Conservation (phyloP, 2,888 invertebrate genomes). For the Halocaridina rubra region DNA sequence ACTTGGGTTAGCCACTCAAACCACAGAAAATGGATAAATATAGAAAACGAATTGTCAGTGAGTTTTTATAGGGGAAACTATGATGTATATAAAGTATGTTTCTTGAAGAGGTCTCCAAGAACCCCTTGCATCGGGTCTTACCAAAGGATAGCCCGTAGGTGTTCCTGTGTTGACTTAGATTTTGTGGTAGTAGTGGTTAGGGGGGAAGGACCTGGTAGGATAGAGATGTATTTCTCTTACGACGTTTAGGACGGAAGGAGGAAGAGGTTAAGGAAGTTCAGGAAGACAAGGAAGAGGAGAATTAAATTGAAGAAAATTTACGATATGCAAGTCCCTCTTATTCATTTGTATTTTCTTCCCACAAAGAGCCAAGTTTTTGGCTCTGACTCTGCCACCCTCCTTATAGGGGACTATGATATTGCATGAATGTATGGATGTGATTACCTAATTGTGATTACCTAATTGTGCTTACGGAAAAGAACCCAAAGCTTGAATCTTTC, state of each 20-base stretch:
- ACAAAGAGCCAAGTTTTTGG: too few species aligned
- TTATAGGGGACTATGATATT: too few species aligned
- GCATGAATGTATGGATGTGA: too few species aligned
- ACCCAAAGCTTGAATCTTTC: too few species aligned
- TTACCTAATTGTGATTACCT: too few species aligned
- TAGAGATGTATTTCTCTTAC: not conserved
- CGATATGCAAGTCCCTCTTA: too few species aligned
- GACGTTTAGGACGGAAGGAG: not conserved
- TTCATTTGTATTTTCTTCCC: too few species aligned
- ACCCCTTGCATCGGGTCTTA: constrained; percentile 28
- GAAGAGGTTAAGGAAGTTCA: not conserved
- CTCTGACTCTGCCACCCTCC: too few species aligned
- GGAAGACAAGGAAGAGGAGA: not conserved
- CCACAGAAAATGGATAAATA: too few species aligned
- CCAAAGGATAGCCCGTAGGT: constrained; percentile 52
- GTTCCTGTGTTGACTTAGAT: constrained; percentile 41
- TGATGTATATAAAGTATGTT: not conserved
- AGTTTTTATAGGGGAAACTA: constrained; percentile 1
- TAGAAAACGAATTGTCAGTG: not conserved
- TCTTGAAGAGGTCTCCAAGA: constrained; percentile 1
- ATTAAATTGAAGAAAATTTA: too few species aligned
- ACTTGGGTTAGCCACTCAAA: not conserved
- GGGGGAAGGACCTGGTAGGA: too few species aligned
- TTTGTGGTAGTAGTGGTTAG: constrained; percentile 3
- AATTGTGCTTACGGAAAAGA: too few species aligned